Base-by-base conservation (phyloP, 2,113 vertebrate species). In the Poecilia latipinna region DNA sequence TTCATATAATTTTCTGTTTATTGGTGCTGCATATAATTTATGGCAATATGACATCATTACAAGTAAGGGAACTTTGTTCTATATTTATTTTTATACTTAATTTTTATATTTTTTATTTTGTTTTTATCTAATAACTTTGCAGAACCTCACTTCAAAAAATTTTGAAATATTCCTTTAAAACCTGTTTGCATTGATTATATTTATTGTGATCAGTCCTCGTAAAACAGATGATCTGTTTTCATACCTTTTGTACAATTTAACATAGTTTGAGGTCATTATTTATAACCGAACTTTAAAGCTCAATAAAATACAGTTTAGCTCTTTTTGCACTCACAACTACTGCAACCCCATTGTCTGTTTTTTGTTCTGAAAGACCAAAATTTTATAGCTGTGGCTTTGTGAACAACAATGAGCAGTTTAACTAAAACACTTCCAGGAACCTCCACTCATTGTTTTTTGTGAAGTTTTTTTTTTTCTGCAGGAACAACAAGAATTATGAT, bases 211-310 rank as follows among this genome's bases (percentile, higher is more conserved):
- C 8, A 66, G 68, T 73, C 44, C 17, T 65, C 63, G 51, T 72
- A 2, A 84, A 74, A 72, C 66, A 74, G 61, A 76, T 77, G 22
- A 48, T 71, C 62, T 72, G 70, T 63, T 86, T 89, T 92, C 84
- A 83, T 90, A 74, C 19, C 69, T 69, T 69, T 68, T 71, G 82
- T 72, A 77, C 37, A 86, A 86, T 88, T 92, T 87, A 88, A 91
- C 84, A 86, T 48, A 75, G 71, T 63, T 69, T 66, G 32, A 78
- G 73, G 61, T 86, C 69, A 77, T 37, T 61, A 54, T 32, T 5
- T n/a, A 68, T 65, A n/a, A n/a, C 68, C 62, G 10, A 48, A 31
- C 24, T 48, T 37, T 60, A 68, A 62, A 80, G 84, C 4, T 66
- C 44, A 42, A 42, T 15, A 64, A n/a, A 82, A 51, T 61, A 22